A percentile compares a stretch with the other conserved stretches of the same genome.
phyloP scores from a whole-genome alignment of 2,888 invertebrate species.

The Hanleya hanleyi region DNA sequence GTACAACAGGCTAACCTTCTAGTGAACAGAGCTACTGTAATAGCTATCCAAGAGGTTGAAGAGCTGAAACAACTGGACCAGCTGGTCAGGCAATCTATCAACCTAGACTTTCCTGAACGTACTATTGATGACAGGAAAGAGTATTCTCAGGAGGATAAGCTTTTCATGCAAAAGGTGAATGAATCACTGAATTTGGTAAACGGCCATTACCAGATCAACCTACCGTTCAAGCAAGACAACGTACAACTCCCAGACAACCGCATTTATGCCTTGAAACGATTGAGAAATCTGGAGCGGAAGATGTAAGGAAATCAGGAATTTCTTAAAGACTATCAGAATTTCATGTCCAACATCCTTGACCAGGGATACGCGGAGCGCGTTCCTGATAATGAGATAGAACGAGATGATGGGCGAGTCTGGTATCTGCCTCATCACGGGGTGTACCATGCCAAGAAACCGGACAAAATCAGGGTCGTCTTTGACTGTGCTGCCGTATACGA shows the following conservation, averaged over 20 bases:
- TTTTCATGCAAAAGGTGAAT: conserved; percentile 11
- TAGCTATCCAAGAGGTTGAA: conserved; percentile 10
- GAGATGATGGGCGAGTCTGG: neutral
- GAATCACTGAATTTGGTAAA: conserved; percentile 12
- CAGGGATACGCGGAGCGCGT: conserved; percentile 25
- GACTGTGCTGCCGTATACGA: too few species aligned
- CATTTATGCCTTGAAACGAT: conserved; percentile 10
- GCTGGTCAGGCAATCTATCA: conserved; percentile 21
- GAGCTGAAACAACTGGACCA: conserved; percentile 18
- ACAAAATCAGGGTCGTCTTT: too few species aligned
- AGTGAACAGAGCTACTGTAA: conserved; percentile 16
- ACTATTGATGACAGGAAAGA: conserved; percentile 20
- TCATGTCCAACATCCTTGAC: conserved; percentile 29
- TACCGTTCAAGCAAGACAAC: conserved; percentile 16
- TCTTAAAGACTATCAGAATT: conserved; percentile 20
- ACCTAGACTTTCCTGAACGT: conserved; percentile 30
- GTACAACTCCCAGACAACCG: conserved; percentile 14
- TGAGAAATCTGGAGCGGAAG: conserved; percentile 16
- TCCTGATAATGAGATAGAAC: neutral
- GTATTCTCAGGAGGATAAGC: conserved; percentile 15
- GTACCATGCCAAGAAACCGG: too few species aligned
- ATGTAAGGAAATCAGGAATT: conserved; percentile 14
- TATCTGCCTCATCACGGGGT: too few species aligned
- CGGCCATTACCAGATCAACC: conserved; percentile 18
- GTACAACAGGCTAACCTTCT: neutral